Base-by-base conservation (phyloP, 1,140 invertebrate species). In the Araneus ventricosus region DNA sequence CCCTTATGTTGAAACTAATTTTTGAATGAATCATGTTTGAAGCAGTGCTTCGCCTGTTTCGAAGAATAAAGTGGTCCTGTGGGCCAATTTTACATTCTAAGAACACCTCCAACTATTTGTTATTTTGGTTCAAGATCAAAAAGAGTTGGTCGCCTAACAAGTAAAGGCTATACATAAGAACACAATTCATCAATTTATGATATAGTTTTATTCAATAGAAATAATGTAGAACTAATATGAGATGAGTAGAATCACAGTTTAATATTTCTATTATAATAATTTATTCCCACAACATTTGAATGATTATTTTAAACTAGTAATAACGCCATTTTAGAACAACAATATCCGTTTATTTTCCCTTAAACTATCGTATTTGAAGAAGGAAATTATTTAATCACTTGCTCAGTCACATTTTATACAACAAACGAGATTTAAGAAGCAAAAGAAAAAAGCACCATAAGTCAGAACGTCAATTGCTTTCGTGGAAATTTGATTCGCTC, bases 401-500 rank as follows among this genome's bases (percentile, higher is more conserved):
- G 27, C 52, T 61, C 59, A 37, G 24, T 37, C 52, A 87, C 34
- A 87, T 37, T 61, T 61, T 63, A 63, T 61, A 87, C 85, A 61
- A 52, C 57, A 87, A 37, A 39, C 52, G 6, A 63, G 52, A 61
- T 87, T 87, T 37, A 34, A 45, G 52, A 57, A 57, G 22, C 20
- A 52, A 84, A 84, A 57, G 34, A 45, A 84, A 27, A 84, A 84
- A 57, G 10, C 24, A 84, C 8, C n/a, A 59, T 61, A 61, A 22
- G 80, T 82, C 85, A 87, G 85, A 52, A 61, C 85, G n/a, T 86
- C 57, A 86, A 86, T 86, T 86, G 22, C 52, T 45, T 88, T 88
- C 67, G 14, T 70, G 59, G 82, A 75, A 92, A 92, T 92, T 92
- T 70, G 41, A 86, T 92, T 75, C 82, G n/a, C 63, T 86, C 41